Evolutionary conservation across 2,113 vertebrate genomes (phyloP), one percentile per base, ranked within the genome.

Genomic region (Rhinopomastus cyanomelas): DNA sequence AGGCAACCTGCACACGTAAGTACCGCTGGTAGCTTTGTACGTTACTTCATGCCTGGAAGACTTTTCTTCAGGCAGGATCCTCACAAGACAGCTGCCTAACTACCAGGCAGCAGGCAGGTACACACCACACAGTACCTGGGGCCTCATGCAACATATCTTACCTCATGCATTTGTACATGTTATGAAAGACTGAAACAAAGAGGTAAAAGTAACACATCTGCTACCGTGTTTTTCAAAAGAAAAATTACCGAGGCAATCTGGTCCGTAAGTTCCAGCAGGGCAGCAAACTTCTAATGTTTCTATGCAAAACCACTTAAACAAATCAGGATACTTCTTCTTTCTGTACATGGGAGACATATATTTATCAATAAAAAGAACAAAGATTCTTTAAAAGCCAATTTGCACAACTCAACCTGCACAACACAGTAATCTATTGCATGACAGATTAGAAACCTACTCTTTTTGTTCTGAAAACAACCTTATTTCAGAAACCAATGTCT

Each of bases 261-360:
- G 98, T 91, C 99, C 99, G 2, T 98, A 99, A 6, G 98, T 98
- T 86, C 99, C 99, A 25, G 97, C 90, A 30, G 97, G 97, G 65
- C 99, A 99, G 96, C 99, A 99, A 49, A 98, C 98, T 93, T 98
- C 90, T 89, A 98, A 97, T 2, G 98, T 98, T 62, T 98, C 97
- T 87, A 99, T 97, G 80, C 99, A 99, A 97, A 99, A 98, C 99
- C 99, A 99, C 30, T 98, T 98, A 81, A 98, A 98, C 37, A 99
- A 94, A 91, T 98, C 98, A 4, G 99, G 98, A 56, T 98, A 92
- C 64, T 98, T 98, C 52, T 98, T 97, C 98, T 98, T 98, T 96
- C 98, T 99, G 91, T 26, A 85, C 32, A 68, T 8, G 16, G 37
- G 89, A 94, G 36, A 87, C 8, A 96, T 49, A 69, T 0, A 57